Evolutionary conservation across 2,888 invertebrate species (phyloP).

Genomic region (Apotomis capreana): DNA sequence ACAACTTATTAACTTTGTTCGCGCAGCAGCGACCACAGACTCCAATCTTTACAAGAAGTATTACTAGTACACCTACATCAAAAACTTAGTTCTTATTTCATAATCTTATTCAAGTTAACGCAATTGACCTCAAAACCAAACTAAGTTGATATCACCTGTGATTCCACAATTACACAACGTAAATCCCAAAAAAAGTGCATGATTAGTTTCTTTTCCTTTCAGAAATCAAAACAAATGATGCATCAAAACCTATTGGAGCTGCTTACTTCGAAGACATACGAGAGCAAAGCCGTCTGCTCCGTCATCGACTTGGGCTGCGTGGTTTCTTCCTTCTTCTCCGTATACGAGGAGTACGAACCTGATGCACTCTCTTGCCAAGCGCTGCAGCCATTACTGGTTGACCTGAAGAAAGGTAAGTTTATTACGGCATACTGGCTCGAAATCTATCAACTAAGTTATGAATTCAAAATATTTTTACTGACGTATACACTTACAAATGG

Average conservation of each 20-base stretch:
- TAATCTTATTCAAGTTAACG: no score
- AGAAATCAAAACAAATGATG: conserved; percentile 76
- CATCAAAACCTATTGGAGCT: conserved; percentile 62
- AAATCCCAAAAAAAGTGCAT: no score
- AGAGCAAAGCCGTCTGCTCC: conserved; percentile 57
- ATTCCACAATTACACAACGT: no score
- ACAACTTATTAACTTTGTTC: neutral
- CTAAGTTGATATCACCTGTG: no score
- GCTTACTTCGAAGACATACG: conserved; percentile 56
- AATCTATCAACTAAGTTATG: no score
- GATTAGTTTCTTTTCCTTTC: conserved; percentile 46
- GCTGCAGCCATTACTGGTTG: conserved; percentile 58
- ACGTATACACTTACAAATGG: no score
- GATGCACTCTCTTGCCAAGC: conserved; percentile 62
- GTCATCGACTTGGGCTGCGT: conserved; percentile 68
- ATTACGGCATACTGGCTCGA: neutral
- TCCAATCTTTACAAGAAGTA: no score
- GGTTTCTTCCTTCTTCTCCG: conserved; percentile 65
- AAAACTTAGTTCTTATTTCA: no score
- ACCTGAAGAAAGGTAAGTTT: conserved; percentile 69
- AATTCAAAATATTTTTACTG: no score
- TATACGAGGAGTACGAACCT: conserved; percentile 68
- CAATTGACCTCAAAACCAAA: no score
- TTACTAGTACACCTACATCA: no score
- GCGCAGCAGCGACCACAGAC: conserved; percentile 3